Evolutionary conservation across 2,113 vertebrate species (phyloP).

Genomic region (Camelus dromedarius): DNA sequence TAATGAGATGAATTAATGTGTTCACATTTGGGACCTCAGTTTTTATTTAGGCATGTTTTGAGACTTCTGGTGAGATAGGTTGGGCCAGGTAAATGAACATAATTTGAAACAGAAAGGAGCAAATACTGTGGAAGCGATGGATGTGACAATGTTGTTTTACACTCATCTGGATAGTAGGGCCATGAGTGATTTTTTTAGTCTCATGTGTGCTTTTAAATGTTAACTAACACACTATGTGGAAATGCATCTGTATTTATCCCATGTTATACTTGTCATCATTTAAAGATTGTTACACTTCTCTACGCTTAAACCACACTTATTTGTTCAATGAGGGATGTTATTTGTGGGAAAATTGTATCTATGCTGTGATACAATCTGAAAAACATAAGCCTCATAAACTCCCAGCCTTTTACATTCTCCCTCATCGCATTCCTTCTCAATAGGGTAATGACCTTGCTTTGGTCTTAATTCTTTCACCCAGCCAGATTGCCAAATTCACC

Average conservation of each 20-base stretch:
- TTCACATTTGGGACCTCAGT: not conserved
- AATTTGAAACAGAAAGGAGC: not conserved
- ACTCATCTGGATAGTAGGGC: not conserved
- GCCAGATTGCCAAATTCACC: not conserved
- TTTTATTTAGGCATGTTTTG: constrained; percentile 44
- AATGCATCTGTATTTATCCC: not conserved
- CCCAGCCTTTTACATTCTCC: not conserved
- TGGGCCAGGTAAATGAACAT: constrained; percentile 2
- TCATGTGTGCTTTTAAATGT: not conserved
- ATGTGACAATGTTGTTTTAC: not conserved
- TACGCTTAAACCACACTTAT: not conserved
- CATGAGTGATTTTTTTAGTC: not conserved
- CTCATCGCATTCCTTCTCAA: constrained; percentile 43
- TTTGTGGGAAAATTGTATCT: constrained; percentile 41
- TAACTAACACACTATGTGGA: not conserved
- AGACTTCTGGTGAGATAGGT: not conserved
- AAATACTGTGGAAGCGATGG: not conserved
- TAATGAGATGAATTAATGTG: not conserved
- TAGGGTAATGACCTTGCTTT: constrained; percentile 27
- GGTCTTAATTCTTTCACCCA: not conserved
- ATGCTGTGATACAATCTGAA: not conserved
- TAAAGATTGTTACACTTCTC: not conserved
- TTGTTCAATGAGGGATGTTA: not conserved
- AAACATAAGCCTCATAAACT: not conserved
- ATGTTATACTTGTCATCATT: not conserved